Percentiles rank a stretch among this genome's conserved stretches.
phyloP scores from a whole-genome alignment of 30 jellyfish, hydroid and myxozoan genomes.

The Calvadosia cruxmelitensis region DNA sequence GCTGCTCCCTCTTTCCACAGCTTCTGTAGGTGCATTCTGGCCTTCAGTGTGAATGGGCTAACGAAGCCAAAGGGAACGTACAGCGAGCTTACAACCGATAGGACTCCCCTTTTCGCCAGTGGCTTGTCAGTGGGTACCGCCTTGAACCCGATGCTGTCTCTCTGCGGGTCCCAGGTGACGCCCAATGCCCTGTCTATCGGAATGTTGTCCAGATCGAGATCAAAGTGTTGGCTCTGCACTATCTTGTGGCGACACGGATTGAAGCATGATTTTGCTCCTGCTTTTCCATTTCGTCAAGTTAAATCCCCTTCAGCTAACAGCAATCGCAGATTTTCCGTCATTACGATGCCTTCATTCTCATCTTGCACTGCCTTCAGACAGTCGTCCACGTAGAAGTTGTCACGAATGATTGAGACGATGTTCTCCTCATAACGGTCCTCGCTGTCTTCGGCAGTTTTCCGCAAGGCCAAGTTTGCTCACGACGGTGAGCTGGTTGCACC shows the following conservation, averaged over 20 bases:
- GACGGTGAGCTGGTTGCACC: no score
- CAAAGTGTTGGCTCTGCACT: slow-evolving; percentile 13
- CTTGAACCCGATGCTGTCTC: slow-evolving; percentile 9
- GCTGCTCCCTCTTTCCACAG: slow-evolving; percentile 26
- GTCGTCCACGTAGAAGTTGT: no score
- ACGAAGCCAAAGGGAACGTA: slow-evolving; percentile 6
- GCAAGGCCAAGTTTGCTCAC: no score
- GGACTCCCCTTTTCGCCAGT: slow-evolving; percentile 24
- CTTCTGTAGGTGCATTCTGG: slow-evolving; percentile 22
- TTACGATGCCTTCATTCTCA: slow-evolving; percentile 13
- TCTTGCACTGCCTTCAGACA: slow-evolving; percentile 6
- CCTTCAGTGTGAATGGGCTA: slow-evolving; percentile 10
- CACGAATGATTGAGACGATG: no score
- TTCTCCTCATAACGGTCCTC: no score
- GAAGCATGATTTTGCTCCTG: slow-evolving; percentile 11
- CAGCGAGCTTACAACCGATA: slow-evolving; percentile 1
- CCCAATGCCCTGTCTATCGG: slow-evolving; percentile 40
- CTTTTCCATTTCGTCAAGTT: slow-evolving; percentile 28
- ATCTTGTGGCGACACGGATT: slow-evolving; percentile 17
- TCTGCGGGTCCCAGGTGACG: slow-evolving; percentile 10
- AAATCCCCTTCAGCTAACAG: slow-evolving; percentile 32
- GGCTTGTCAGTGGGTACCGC: slow-evolving; percentile 9
- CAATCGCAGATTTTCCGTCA: slow-evolving; percentile 7
- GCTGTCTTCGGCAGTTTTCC: no score
- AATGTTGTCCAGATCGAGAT: slow-evolving; percentile 6